Percentiles rank a stretch among this genome's conserved stretches.
phyloP scores from a whole-genome alignment of 1,140 invertebrate genomes.

The Drusus annulatus region DNA sequence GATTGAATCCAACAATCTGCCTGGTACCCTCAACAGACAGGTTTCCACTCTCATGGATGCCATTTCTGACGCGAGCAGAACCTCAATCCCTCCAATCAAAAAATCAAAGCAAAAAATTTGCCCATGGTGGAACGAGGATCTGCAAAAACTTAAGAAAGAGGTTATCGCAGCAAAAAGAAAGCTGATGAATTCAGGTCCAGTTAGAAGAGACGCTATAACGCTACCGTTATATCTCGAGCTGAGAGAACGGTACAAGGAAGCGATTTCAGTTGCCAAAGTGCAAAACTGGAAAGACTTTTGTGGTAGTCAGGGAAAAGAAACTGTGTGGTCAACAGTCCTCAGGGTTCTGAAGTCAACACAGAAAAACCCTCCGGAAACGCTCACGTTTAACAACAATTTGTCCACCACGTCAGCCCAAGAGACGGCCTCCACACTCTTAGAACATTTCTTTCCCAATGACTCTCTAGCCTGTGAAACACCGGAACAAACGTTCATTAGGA shows the following conservation, averaged over 20 bases:
- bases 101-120: too few species aligned
- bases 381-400: not conserved
- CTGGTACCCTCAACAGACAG: too few species aligned
- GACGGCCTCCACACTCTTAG: too few species aligned
- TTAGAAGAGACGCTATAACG: not conserved
- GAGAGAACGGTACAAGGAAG: not conserved
- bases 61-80: not conserved
- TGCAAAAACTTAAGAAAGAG: not conserved
- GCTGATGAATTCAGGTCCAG: not conserved
- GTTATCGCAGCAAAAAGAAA: not conserved
- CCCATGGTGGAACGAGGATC: not conserved
- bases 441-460: too few species aligned
- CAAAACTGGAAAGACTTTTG: constrained; percentile 2
- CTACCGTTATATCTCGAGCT: not conserved
- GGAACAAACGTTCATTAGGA: too few species aligned
- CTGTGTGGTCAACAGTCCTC: not conserved
- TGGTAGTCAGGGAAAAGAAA: not conserved
- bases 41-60: not conserved
- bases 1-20: too few species aligned
- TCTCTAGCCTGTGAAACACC: too few species aligned
- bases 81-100: not conserved
- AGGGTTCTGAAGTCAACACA: not conserved
- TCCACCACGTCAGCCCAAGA: too few species aligned
- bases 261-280: not conserved
- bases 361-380: not conserved